A percentile compares a stretch with the other conserved stretches of the same genome.
phyloP scores from a whole-genome alignment of 1,140 invertebrate species.

The Conopomorpha cramerella region DNA sequence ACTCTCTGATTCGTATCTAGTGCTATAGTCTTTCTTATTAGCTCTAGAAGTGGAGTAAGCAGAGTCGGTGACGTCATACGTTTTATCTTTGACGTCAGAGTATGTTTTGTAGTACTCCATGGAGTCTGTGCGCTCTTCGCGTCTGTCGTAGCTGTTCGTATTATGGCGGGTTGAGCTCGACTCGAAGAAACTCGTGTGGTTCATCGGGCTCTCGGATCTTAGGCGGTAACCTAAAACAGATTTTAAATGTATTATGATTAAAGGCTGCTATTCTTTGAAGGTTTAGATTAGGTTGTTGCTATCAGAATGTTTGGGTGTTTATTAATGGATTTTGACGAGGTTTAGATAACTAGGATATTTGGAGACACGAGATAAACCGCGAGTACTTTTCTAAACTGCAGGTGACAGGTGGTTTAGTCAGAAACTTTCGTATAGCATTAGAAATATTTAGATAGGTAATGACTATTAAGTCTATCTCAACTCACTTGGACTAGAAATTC shows the following conservation, averaged over 20 bases:
- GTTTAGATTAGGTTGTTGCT: too few species aligned
- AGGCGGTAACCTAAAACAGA: slow-evolving; percentile 41
- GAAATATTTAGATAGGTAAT: too few species aligned
- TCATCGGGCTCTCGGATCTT: slow-evolving; percentile 47
- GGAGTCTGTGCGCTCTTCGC: slow-evolving; percentile 40
- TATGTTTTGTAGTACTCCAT: slow-evolving; percentile 46
- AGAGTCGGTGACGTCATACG: slow-evolving; percentile 47
- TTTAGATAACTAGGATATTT: too few species aligned
- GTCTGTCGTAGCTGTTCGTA: slow-evolving; percentile 34
- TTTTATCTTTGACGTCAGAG: slow-evolving; percentile 41
- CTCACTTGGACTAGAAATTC: slow-evolving; percentile 54
- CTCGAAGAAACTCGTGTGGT: slow-evolving; percentile 41
- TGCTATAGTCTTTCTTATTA: slow-evolving; percentile 33
- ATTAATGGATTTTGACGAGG: too few species aligned
- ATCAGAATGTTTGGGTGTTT: too few species aligned
- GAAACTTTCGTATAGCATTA: too few species aligned
- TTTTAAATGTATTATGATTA: too few species aligned
- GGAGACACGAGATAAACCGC: too few species aligned
- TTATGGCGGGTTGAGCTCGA: slow-evolving; percentile 27
- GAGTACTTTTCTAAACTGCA: too few species aligned
- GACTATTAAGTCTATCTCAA: too few species aligned
- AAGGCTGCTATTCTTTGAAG: too few species aligned
- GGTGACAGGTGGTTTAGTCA: too few species aligned
- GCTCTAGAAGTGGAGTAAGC: slow-evolving; percentile 32
- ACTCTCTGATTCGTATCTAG: slow-evolving; percentile 46